These are phyloP conservation scores for Drosophila miranda DNA, from an alignment of 1,140 invertebrate species.

Conservation along the genomic window DNA sequence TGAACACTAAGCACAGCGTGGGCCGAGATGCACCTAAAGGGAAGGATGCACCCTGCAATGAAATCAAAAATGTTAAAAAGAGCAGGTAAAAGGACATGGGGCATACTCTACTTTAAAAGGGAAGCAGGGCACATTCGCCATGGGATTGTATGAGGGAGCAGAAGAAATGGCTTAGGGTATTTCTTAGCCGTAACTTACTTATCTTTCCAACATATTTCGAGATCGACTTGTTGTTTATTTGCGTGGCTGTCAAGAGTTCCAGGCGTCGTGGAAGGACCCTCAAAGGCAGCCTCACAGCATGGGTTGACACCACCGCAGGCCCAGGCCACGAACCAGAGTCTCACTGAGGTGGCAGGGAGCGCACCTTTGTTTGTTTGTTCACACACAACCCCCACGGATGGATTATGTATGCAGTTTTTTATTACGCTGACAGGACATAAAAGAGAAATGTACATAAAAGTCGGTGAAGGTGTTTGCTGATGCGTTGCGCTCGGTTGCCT, in stretches of 20 bases:
- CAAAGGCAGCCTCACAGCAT: constrained; percentile 23
- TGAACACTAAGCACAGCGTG: constrained; percentile 50
- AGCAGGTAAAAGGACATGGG: too few relatives aligned
- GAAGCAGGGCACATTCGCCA: too few relatives aligned
- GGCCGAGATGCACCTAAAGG: constrained; percentile 31
- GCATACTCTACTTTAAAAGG: too few relatives aligned
- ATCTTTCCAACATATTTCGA: constrained; percentile 47
- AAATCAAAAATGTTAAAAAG: constrained; percentile 1
- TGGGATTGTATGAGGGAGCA: too few relatives aligned
- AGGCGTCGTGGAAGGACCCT: constrained; percentile 7
- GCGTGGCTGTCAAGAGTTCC: constrained; percentile 34
- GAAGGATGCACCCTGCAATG: constrained; percentile 17
- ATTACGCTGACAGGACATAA: constrained; percentile 73
- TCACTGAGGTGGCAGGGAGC: not conserved
- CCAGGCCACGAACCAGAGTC: not conserved
- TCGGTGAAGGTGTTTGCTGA: constrained; percentile 72
- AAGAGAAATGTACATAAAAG: constrained; percentile 73
- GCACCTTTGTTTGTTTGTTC: constrained; percentile 65
- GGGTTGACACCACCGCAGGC: constrained; percentile 43
- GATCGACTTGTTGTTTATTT: constrained; percentile 64
- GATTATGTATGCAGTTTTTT: constrained; percentile 71
- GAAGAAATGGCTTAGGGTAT: too few relatives aligned
- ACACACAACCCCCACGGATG: constrained; percentile 33
- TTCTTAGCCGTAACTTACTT: not conserved
- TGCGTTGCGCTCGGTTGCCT: constrained; percentile 62